Evolutionary conservation across 2,888 invertebrate genomes (phyloP).

Genomic region (Yponomeuta sedellus): DNA sequence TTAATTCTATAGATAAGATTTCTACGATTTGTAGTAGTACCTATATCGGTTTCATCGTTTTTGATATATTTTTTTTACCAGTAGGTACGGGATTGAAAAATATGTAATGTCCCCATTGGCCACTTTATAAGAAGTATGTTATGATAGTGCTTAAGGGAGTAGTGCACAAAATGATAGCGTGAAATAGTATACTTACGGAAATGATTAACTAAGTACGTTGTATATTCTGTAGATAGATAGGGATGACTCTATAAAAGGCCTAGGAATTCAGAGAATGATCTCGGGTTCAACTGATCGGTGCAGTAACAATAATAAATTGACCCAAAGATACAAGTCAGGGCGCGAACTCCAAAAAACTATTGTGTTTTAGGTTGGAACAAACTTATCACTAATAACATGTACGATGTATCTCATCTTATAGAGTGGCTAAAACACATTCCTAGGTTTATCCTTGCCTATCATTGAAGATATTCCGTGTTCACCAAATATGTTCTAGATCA

Average conservation of each 20-base stretch:
- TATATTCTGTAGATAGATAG: constrained; percentile 1
- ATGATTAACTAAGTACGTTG: neutral
- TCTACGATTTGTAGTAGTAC: constrained; percentile 31
- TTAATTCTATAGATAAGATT: constrained; percentile 34
- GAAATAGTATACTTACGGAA: neutral
- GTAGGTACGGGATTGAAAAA: neutral
- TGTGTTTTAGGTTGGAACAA: too few species aligned
- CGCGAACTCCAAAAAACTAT: neutral
- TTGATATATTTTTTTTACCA: neutral
- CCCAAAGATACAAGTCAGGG: neutral
- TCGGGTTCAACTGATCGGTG: neutral
- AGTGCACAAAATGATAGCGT: neutral
- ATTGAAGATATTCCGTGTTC: neutral
- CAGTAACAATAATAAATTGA: neutral
- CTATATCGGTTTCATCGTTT: constrained; percentile 16
- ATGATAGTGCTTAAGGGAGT: neutral
- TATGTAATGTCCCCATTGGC: neutral
- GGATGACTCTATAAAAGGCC: neutral
- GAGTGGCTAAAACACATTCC: neutral
- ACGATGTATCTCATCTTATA: neutral
- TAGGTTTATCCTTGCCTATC: constrained; percentile 6
- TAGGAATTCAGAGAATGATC: neutral
- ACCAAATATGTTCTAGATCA: constrained; percentile 62
- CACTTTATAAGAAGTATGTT: neutral
- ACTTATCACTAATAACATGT: too few species aligned